Percentiles rank a stretch among this genome's conserved stretches.
Evolutionary conservation across 2,113 vertebrate species (phyloP).

Genomic region (Oceanites oceanicus): DNA sequence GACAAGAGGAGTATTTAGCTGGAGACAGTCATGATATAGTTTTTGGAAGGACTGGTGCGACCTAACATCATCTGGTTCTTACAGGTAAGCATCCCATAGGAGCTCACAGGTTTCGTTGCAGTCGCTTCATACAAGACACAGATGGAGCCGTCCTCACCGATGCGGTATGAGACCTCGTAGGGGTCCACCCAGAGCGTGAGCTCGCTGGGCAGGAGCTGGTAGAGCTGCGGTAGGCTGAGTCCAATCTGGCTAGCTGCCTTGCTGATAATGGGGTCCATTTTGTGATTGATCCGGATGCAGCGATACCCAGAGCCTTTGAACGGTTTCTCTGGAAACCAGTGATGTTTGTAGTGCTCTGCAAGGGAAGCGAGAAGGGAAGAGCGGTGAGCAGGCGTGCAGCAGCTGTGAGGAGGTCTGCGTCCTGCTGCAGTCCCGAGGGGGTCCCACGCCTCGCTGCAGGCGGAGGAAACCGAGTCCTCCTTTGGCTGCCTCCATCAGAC

Average conservation of each 20-base stretch:
- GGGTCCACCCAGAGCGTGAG: conserved; percentile 90
- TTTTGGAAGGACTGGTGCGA: conserved; percentile 78
- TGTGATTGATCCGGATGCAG: conserved; percentile 87
- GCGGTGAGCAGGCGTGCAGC: background rate
- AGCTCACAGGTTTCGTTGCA: background rate
- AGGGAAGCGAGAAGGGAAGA: background rate
- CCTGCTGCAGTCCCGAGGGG: background rate
- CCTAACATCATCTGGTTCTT: conserved; percentile 81
- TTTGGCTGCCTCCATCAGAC: background rate
- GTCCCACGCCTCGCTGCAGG: background rate
- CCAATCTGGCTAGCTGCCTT: conserved; percentile 78
- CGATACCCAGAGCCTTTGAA: conserved; percentile 88
- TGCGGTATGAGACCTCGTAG: conserved; percentile 86
- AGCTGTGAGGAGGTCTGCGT: background rate
- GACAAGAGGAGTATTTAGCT: conserved; percentile 68
- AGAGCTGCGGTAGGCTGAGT: conserved; percentile 76
- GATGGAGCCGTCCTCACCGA: conserved; percentile 88
- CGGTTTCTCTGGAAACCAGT: conserved; percentile 86
- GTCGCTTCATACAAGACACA: conserved; percentile 80
- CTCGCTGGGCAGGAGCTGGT: conserved; percentile 80
- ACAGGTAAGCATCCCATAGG: conserved; percentile 76
- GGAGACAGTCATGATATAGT: conserved; percentile 85
- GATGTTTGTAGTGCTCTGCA: conserved; percentile 85
- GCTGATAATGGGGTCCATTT: conserved; percentile 86
- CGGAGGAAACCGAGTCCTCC: background rate